These are phyloP conservation scores for Tangara arthus DNA, from an alignment of 2,797 vertebrate species.

Conservation along the genomic window DNA sequence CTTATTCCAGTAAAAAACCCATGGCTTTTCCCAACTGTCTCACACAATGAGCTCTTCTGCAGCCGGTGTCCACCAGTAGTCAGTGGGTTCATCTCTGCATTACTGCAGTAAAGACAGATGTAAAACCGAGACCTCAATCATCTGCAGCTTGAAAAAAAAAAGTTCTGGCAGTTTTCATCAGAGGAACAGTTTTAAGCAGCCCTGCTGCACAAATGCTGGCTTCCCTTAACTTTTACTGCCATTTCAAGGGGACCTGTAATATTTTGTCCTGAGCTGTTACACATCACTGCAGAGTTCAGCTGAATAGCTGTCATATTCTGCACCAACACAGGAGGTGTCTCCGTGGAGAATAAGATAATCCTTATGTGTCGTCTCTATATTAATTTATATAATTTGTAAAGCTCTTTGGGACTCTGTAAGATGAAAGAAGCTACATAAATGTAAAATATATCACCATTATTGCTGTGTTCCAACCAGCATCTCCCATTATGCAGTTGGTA, in stretches of 20 bases:
- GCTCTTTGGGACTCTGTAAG: conserved; percentile 13
- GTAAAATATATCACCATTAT: conserved; percentile 60
- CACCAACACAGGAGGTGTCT: conserved; percentile 30
- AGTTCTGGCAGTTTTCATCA: conserved; percentile 7
- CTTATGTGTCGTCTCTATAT: conserved; percentile 13
- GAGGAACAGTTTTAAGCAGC: conserved; percentile 40
- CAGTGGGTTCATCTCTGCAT: conserved; percentile 13
- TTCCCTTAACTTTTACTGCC: conserved; percentile 60
- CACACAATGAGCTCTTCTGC: not conserved
- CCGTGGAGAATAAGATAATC: not conserved
- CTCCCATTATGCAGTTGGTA: conserved; percentile 45
- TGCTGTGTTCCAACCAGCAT: conserved; percentile 53
- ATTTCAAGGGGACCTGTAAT: conserved; percentile 64
- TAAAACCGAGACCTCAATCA: conserved; percentile 17
- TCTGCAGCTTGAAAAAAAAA: not conserved
- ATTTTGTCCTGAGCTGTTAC: conserved; percentile 54
- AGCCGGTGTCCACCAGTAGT: not conserved
- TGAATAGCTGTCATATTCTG: conserved; percentile 41
- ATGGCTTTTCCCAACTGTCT: not conserved
- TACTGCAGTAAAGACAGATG: conserved; percentile 30
- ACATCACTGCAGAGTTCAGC: conserved; percentile 48
- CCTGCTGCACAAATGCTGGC: conserved; percentile 21
- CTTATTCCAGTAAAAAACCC: not conserved
- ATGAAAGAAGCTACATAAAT: conserved; percentile 54
- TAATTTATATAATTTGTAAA: conserved; percentile 65